Evolutionary conservation across 2,888 invertebrate species (phyloP), one percentile per base, ranked within the genome.

Genomic region (Cosmopolites sordidus): DNA sequence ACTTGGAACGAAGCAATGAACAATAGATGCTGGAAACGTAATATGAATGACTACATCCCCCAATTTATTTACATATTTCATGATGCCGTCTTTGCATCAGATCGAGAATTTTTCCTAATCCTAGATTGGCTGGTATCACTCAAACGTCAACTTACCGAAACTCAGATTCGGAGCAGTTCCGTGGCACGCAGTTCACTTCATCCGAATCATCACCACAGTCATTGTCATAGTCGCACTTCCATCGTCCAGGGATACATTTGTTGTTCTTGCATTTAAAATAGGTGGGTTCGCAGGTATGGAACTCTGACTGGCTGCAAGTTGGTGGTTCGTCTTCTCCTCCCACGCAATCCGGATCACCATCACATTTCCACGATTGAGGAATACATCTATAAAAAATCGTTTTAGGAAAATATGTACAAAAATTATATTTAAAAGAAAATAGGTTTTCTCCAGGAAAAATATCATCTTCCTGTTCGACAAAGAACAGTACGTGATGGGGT

Each of bases 171-270:
- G 84, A 84, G 71, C 89, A 89, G 65, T 83, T 81, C 41, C 87
- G 76, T 61, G 84, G 84, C 29, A 70, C 70, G 71, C 92, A 92
- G 59, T 75, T 78, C 39, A 78, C 64, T 73, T 92, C 92, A 73
- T 92, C 92, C 44, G 86, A 85, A 60, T 81, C 80, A 73, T 90
- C 89, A 27, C 83, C 85, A 72, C 92, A 92, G 72, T 92, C 90
- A 68, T 85, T 83, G 64, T 85, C 84, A 67, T 83, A 82, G 72
- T 87, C 86, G 73, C 86, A 87, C 54, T 79, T 79, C 88, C 88
- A 90, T 50, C 87, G 77, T 4, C 87, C 86, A 1, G 74, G 74
- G 41, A 74, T 73, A 52, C 74, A 74, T 48, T 69, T 70, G 63
- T 79, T 82, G 69, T 83, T 83, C 44, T 77, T 76, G 69, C 87